Base-by-base conservation (phyloP, 2,888 invertebrate species). In the Kuschelorhynchus macadamiae region DNA sequence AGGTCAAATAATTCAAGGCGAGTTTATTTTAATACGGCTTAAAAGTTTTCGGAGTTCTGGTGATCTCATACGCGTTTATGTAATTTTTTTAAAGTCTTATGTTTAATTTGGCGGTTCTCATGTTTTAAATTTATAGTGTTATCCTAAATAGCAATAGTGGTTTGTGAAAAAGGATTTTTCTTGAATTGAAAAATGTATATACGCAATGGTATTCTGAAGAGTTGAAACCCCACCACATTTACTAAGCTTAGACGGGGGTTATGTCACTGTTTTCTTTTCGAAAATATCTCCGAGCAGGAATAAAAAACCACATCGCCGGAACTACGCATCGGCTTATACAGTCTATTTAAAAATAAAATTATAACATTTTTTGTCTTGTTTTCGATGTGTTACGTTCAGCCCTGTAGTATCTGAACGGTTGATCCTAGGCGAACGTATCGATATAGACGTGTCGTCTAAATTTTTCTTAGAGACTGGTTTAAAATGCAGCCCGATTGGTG, bases 1-100 rank as follows among this genome's bases (percentile, higher is more conserved):
- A 69, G 69, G 69, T 68, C 68, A 59, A 68, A 68, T 62, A 63
- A 57, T 55, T 57, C 50, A 53, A 59, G 50, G 36, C 41, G 33
- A 67, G 56, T 62, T 67, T 67, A 67, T 67, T 67, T 67, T 56
- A 67, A 64, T 44, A 44, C 46, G 41, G 62, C 59, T 57, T 39
- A 46, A 62, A 62, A 62, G 33, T 56, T 57, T 41, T 17, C 18
- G 41, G 39, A n/a, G 18, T 50, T 18, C 36, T 18, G 39, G 17
- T 64, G 64, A 64, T 64, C 64, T 64, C 64, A 64, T 64, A 3
- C n/a, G 11, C 36, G 11, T 36, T 36, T 36, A 11, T 36, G n/a
- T 36, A n/a, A 36, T n/a, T 36, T n/a, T 36, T 36, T 36, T 36
- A 3, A 36, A 36, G 36, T 36, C 7, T 36, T 36, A 8, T 36